Conservation (phyloP, 2,797 vertebrate species). For the Rhabdomys pumilio region DNA sequence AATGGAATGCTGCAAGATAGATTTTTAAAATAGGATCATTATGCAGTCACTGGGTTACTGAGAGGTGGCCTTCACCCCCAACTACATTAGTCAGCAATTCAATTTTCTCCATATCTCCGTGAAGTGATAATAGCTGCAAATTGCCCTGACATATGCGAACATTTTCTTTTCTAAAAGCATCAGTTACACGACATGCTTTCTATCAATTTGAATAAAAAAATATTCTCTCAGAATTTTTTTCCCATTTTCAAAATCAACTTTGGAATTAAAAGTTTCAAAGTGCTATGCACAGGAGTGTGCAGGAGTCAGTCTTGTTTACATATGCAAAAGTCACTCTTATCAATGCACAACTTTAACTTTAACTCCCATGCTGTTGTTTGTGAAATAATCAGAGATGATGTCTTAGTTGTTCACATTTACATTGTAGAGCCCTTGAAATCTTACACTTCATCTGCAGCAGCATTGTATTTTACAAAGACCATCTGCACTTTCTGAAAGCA, state of each 20-base stretch:
- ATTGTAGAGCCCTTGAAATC: conserved; percentile 2
- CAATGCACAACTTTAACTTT: neutral
- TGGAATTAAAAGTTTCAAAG: conserved; percentile 49
- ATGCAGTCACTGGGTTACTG: conserved; percentile 53
- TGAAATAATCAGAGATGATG: conserved; percentile 10
- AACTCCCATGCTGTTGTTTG: neutral
- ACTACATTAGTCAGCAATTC: conserved; percentile 78
- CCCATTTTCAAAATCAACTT: conserved; percentile 63
- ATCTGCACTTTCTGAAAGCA: neutral
- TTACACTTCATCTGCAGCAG: conserved; percentile 43
- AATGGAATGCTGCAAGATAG: conserved; percentile 45
- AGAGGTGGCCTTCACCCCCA: conserved; percentile 81
- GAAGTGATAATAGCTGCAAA: conserved; percentile 78
- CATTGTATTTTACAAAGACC: neutral
- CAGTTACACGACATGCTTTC: conserved; percentile 72
- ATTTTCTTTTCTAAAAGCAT: conserved; percentile 78
- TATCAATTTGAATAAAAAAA: conserved; percentile 49
- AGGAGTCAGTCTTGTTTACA: neutral
- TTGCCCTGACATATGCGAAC: conserved; percentile 76
- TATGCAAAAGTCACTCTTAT: neutral
- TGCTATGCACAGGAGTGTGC: neutral
- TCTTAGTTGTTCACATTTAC: conserved; percentile 14
- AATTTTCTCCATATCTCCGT: conserved; percentile 77
- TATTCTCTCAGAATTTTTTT: conserved; percentile 62
- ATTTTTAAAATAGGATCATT: conserved; percentile 61